phyloP scores from a whole-genome alignment of 2,113 vertebrate species.

The Seriola aureovittata region DNA sequence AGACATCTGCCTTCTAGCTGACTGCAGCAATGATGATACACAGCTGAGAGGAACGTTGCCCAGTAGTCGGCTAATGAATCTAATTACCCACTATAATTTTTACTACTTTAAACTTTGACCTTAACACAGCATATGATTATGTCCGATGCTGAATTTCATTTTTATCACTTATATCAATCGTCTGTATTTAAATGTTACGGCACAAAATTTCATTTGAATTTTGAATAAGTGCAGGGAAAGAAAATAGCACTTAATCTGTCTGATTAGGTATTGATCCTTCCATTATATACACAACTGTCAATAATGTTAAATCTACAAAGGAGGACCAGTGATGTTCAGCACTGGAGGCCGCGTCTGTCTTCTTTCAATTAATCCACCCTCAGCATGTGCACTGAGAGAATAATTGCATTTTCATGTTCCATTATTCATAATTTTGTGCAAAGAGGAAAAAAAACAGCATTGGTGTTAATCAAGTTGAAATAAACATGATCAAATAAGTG shows the following conservation, averaged over 20 bases:
- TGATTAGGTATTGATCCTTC: conserved; percentile 34
- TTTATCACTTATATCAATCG: not conserved
- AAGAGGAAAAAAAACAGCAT: conserved; percentile 9
- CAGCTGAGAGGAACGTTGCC: not conserved
- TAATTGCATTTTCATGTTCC: conserved; percentile 57
- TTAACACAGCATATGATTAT: conserved; percentile 21
- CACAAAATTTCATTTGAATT: conserved; percentile 5
- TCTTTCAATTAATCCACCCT: conserved; percentile 48
- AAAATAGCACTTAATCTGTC: conserved; percentile 9
- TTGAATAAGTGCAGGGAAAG: not conserved
- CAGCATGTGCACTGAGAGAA: conserved; percentile 32
- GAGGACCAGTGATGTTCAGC: conserved; percentile 10
- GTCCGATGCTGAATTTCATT: conserved; percentile 11
- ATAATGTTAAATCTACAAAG: conserved; percentile 14
- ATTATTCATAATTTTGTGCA: conserved; percentile 58
- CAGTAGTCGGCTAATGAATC: not conserved
- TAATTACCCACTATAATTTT: conserved; percentile 36
- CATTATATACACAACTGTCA: conserved; percentile 35
- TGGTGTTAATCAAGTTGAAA: conserved; percentile 39
- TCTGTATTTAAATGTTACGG: conserved; percentile 4
- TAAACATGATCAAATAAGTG: conserved; percentile 48
- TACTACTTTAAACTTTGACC: conserved; percentile 30
- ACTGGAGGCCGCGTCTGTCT: conserved; percentile 8
- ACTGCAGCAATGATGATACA: not conserved
- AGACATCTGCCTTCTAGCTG: not conserved